Evolutionary conservation across 2,888 invertebrate species (phyloP), one percentile per base, ranked within the genome.

Genomic region (Heterodera filipjevi): DNA sequence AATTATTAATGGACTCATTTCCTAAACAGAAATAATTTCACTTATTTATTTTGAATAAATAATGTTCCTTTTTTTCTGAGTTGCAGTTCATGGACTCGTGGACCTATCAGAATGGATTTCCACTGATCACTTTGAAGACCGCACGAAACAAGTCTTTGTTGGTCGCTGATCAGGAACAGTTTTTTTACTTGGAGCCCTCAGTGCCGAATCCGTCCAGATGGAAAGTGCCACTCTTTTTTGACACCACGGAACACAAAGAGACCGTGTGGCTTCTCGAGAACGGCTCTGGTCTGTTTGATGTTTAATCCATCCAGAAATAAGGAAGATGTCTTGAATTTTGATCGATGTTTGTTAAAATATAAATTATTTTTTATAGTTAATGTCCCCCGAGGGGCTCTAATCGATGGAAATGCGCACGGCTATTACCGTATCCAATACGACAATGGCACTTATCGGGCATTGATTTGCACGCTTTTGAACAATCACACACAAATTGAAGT

Each of bases 401-500:
- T 82, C 49, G 82, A 82, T 77, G 71, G 79, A 19, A 66, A 79
- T n/a, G 81, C 66, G 12, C 71, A 39, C 27, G 82, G 83, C 53
- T 82, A 84, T 68, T 82, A 79, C 73, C 78, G 81, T 16, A 74
- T 82, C 68, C 66, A 75, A 27, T 82, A 82, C 66, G 82, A 83
- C 66, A 71, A 33, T 16, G 72, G 77, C 39, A 82, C 81, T 10
- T 84, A 76, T 59, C 76, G 80, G 30, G 49, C 64, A 30, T 68
- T 82, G 32, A 81, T 77, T 14, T 64, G 71, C 59, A 80, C 39
- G 6, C 32, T 80, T 44, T 22, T 39, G 46, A 66, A 35, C 27
- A 44, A 80, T 39, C 80, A 75, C 66, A 77, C 77, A 8, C 71
- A 59, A 85, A 94, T 95, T 53, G 59, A 75, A 19, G 75, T 75